phyloP scores from a whole-genome alignment of 2,888 invertebrate genomes.

The Apodemia duryi region DNA sequence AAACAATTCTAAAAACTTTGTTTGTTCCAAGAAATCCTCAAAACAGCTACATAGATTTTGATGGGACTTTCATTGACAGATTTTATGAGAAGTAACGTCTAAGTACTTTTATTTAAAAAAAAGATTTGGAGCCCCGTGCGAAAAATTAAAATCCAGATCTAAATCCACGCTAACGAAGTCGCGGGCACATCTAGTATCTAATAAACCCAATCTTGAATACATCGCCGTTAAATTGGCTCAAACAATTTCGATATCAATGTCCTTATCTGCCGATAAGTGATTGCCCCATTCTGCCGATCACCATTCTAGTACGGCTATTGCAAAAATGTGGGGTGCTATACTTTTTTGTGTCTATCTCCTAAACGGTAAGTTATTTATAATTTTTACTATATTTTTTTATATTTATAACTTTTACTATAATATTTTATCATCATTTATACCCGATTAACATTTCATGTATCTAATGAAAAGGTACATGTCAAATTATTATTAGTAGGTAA shows the following conservation, averaged over 20 bases:
- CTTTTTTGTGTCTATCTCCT: slow-evolving; percentile 16
- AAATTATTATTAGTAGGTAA: too few species aligned
- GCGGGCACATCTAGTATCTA: background rate
- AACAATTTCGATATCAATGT: slow-evolving; percentile 16
- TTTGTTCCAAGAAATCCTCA: background rate
- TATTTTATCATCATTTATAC: background rate
- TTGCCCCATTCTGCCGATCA: slow-evolving; percentile 20
- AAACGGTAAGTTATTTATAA: slow-evolving; percentile 17
- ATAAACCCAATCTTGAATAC: slow-evolving; percentile 4
- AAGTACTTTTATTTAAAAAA: too few species aligned
- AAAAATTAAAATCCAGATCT: too few species aligned
- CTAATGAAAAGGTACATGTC: too few species aligned
- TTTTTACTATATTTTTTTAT: background rate
- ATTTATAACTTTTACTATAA: background rate
- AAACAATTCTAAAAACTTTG: too few species aligned
- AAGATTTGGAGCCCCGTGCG: too few species aligned
- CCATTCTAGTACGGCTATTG: slow-evolving; percentile 9
- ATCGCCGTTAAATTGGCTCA: slow-evolving; percentile 19
- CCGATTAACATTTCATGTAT: background rate
- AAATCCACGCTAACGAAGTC: too few species aligned
- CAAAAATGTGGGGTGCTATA: slow-evolving; percentile 22
- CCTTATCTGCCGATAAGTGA: slow-evolving; percentile 20
- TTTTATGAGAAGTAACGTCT: too few species aligned
- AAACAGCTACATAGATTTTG: too few species aligned
- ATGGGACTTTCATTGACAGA: too few species aligned